Percentiles rank a stretch among this genome's conserved stretches.
These are phyloP conservation scores for Furnarius figulus DNA, from an alignment of 2,113 vertebrate species.

Conservation along the genomic window DNA sequence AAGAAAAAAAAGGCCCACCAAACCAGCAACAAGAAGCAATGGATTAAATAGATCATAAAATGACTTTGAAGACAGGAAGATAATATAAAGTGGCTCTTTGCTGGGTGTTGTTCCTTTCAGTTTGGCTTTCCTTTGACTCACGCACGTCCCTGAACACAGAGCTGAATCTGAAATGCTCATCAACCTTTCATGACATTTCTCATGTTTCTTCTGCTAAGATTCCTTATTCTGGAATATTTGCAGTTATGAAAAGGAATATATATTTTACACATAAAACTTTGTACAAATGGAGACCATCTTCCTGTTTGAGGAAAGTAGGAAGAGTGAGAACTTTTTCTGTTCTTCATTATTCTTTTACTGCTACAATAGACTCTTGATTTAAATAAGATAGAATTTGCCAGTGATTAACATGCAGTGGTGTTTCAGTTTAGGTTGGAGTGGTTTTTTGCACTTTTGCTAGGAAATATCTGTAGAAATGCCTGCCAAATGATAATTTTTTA, in stretches of 20 bases:
- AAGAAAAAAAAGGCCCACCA: neutral
- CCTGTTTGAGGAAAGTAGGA: neutral
- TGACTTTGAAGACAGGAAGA: neutral
- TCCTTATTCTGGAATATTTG: slow-evolving; percentile 2
- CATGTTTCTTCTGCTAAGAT: slow-evolving; percentile 34
- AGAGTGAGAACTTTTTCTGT: neutral
- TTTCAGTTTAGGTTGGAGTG: slow-evolving; percentile 30
- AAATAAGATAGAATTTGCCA: neutral
- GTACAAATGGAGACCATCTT: neutral
- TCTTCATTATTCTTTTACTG: slow-evolving; percentile 22
- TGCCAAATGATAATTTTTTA: slow-evolving; percentile 30
- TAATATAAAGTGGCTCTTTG: slow-evolving; percentile 32
- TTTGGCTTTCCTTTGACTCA: slow-evolving; percentile 46
- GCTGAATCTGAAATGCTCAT: slow-evolving; percentile 58
- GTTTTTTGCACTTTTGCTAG: neutral
- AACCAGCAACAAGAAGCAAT: neutral
- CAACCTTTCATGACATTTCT: slow-evolving; percentile 55
- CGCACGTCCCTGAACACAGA: neutral
- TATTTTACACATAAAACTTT: neutral
- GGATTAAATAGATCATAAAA: neutral
- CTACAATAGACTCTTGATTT: neutral
- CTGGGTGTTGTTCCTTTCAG: slow-evolving; percentile 37
- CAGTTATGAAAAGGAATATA: slow-evolving; percentile 19
- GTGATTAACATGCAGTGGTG: neutral
- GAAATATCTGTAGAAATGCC: slow-evolving; percentile 15